A percentile compares a stretch with the other conserved stretches of the same genome.
These are phyloP conservation scores for Leptinotarsa rubiginosa DNA, from an alignment of 2,888 invertebrate species.

Conservation along the genomic window DNA sequence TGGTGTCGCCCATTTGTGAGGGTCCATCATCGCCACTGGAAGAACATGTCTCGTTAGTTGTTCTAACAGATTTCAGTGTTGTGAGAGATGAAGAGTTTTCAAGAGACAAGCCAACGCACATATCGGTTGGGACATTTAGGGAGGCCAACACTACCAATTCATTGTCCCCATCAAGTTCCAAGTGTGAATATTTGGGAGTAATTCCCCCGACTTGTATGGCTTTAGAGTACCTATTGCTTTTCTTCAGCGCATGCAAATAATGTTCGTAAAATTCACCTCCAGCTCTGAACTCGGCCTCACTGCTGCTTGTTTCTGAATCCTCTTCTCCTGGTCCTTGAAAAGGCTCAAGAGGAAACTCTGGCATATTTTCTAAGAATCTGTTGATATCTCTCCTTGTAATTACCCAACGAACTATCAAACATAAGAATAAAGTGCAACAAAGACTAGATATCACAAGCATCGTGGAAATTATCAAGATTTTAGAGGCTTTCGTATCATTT, in stretches of 20 bases:
- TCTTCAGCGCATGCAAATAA: constrained; percentile 39
- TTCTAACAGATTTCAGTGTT: constrained; percentile 26
- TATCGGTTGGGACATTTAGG: constrained; percentile 40
- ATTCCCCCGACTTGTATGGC: constrained; percentile 27
- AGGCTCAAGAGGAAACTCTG: constrained; percentile 39
- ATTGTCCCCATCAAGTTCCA: constrained; percentile 43
- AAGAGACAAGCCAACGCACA: constrained; percentile 45
- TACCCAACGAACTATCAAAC: constrained; percentile 42
- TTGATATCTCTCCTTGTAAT: constrained; percentile 29
- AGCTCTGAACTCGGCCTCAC: constrained; percentile 37
- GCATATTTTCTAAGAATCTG: constrained; percentile 31
- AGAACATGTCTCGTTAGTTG: constrained; percentile 1
- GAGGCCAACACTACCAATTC: constrained; percentile 46
- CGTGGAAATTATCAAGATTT: constrained; percentile 11
- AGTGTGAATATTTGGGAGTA: constrained; percentile 32
- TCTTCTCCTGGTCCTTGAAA: constrained; percentile 42
- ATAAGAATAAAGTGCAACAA: constrained; percentile 36
- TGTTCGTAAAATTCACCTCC: constrained; percentile 45
- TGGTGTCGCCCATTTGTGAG: background rate
- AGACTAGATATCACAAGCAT: constrained; percentile 41
- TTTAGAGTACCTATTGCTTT: constrained; percentile 30
- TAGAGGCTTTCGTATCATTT: background rate
- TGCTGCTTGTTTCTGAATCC: constrained; percentile 25
- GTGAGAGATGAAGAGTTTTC: constrained; percentile 30
- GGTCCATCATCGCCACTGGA: constrained; percentile 1